Base-by-base conservation (phyloP, 1,140 invertebrate genomes). In the Zaprionus tsacasi region DNA sequence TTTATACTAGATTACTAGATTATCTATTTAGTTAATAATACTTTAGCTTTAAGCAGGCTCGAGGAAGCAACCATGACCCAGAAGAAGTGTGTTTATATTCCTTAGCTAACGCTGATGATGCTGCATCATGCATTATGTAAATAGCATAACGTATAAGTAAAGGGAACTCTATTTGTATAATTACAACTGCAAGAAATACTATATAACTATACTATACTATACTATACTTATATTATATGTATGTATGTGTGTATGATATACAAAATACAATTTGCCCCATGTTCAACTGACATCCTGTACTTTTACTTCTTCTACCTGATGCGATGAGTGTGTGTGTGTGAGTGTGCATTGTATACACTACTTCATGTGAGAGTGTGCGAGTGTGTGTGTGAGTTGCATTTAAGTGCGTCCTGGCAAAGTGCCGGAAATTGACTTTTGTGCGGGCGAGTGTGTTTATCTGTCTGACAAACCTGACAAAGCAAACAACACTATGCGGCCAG, bases 11-110 rank as follows among this genome's bases (percentile, higher is more conserved):
- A 36, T 56, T 52, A 25, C 43, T 82, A 82, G 79, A 61, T 17
- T 65, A 55, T 76, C 30, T 59, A 43, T 33, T 33, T 80, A 83
- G 85, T 75, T 75, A 27, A 52, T 70, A 80, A 59, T 74, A 7
- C 0, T 45, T 45, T 83, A 75, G 58, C 25, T 52, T 52, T 82
- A 87, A 85, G 74, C 36, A 25, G 48, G 25, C 36, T 21, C 38
- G 33, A 38, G 15, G 43, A 21, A 48, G 52, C 3, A 17, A 13
- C 0, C 13, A n/a, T n/a, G 38, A 40, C 38, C 12, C 38, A 33
- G 10, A 10, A 35, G 27, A 15, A 56, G 13, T 58, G 65, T 35
- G 21, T 33, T 45, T 15, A 15, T 25, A 55, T 17, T 56, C 55
- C n/a, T 33, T 58, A 48, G 27, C 25, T 38, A 10, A 38, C 11